Evolutionary conservation across 2,113 vertebrate genomes (phyloP).

Genomic region (Takifugu flavidus): DNA sequence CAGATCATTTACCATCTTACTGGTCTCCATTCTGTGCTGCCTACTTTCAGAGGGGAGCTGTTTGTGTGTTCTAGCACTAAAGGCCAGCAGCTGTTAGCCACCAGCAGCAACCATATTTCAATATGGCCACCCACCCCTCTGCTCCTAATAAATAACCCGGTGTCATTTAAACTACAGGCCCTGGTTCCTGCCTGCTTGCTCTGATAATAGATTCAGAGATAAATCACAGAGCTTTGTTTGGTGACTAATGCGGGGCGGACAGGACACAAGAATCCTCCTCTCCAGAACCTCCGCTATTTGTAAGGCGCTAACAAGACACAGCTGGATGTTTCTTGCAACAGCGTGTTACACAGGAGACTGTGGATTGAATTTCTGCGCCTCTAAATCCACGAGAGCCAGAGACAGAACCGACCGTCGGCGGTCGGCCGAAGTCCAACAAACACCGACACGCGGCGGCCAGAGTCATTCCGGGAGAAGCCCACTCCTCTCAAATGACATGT

Average conservation of each 20-base stretch:
- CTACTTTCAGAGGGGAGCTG: constrained; percentile 31
- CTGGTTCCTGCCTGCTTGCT: constrained; percentile 61
- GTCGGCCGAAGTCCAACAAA: constrained; percentile 19
- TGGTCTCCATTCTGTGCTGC: constrained; percentile 29
- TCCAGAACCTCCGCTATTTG: constrained; percentile 34
- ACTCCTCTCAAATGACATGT: constrained; percentile 58
- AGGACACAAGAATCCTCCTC: constrained; percentile 39
- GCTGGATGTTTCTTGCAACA: constrained; percentile 30
- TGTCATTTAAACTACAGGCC: constrained; percentile 57
- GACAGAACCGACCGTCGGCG: constrained; percentile 11
- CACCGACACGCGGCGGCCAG: constrained; percentile 42
- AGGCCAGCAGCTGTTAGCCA: constrained; percentile 55
- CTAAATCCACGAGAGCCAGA: constrained; percentile 46
- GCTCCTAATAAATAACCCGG: constrained; percentile 54
- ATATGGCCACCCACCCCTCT: constrained; percentile 35
- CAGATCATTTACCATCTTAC: constrained; percentile 29
- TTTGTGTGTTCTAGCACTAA: constrained; percentile 46
- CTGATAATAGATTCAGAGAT: constrained; percentile 61
- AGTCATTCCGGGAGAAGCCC: constrained; percentile 29
- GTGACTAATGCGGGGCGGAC: constrained; percentile 41
- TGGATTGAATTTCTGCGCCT: constrained; percentile 41
- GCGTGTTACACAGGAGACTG: constrained; percentile 35
- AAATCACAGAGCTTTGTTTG: constrained; percentile 55
- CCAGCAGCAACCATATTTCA: constrained; percentile 59
- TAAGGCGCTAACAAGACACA: constrained; percentile 39